Evolutionary conservation across 2,113 vertebrate genomes (phyloP), one percentile per base, ranked within the genome.

Genomic region (Proteles cristata): DNA sequence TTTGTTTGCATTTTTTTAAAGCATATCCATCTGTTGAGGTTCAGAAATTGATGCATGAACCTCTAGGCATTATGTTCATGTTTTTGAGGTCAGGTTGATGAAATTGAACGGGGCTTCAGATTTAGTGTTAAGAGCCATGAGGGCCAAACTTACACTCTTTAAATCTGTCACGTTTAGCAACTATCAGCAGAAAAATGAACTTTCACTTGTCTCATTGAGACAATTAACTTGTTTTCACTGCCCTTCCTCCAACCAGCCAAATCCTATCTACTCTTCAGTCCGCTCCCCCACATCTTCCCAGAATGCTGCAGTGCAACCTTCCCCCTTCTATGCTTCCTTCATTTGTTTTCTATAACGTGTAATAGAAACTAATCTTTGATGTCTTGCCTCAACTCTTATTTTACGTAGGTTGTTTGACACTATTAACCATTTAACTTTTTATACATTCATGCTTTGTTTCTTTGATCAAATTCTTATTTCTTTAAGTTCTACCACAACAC

Each of bases 121-220:
- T 93, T 97, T 95, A 97, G 94, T 94, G 85, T 90, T 76, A 95
- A 96, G 83, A 97, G n/a, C 86, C 50, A 28, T 3, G 45, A 55
- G 31, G 45, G 1, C 90, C 95, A 94, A 55, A 88, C 63, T 94
- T 92, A 9, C 88, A 97, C 79, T 94, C 93, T 96, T 97, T 97
- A 96, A 98, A 97, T 98, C 96, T 98, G 97, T 93, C 55, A 16
- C 35, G 1, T 97, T 98, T 91, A 96, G 50, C 82, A 97, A 85
- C 58, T 85, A 65, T 94, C 88, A 94, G 89, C 86, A 93, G 69
- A 97, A 98, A 95, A 98, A 97, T 92, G 68, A 94, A 96, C 77
- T 95, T 98, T 90, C 84, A 19, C 95, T 95, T 98, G 77, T 96
- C 94, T 87, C 66, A 0, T 83, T 88, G 89, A 91, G 93, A 88